phyloP scores from a whole-genome alignment of 2,888 invertebrate species.

The Tetragonisca angustula region DNA sequence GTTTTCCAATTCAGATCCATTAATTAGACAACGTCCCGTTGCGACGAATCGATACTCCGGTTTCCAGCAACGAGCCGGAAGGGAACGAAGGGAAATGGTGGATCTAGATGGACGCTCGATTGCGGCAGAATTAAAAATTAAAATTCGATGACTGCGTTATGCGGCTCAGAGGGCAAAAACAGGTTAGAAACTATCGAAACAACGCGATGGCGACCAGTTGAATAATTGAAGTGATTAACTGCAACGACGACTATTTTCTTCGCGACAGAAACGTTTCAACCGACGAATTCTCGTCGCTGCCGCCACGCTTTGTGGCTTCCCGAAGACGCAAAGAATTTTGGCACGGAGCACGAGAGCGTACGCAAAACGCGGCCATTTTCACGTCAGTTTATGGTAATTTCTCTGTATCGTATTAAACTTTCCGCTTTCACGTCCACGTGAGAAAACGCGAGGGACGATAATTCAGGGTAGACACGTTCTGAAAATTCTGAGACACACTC shows the following conservation, averaged over 20 bases:
- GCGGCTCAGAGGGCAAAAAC: slow-evolving; percentile 30
- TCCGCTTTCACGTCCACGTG: no score
- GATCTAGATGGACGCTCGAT: background rate
- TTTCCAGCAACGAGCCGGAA: background rate
- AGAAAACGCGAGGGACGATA: no score
- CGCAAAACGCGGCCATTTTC: slow-evolving; percentile 16
- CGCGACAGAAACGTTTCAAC: background rate
- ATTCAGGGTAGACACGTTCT: no score
- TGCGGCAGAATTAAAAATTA: slow-evolving; percentile 72
- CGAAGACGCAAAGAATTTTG: slow-evolving; percentile 43
- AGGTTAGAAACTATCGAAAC: slow-evolving; percentile 61
- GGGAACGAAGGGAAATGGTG: background rate
- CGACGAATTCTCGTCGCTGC: background rate
- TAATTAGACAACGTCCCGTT: slow-evolving; percentile 27
- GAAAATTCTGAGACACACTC: no score
- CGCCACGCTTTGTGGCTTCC: background rate
- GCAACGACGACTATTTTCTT: slow-evolving; percentile 47
- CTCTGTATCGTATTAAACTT: background rate
- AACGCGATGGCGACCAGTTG: slow-evolving; percentile 37
- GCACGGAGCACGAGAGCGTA: background rate
- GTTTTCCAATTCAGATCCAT: slow-evolving; percentile 23
- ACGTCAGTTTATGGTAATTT: slow-evolving; percentile 27
- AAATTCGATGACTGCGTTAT: slow-evolving; percentile 73
- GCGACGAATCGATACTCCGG: slow-evolving; percentile 15
- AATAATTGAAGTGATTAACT: slow-evolving; percentile 46